Base-by-base conservation (phyloP, 64 coral and sea anemone species). In the Anthopleura sola region DNA sequence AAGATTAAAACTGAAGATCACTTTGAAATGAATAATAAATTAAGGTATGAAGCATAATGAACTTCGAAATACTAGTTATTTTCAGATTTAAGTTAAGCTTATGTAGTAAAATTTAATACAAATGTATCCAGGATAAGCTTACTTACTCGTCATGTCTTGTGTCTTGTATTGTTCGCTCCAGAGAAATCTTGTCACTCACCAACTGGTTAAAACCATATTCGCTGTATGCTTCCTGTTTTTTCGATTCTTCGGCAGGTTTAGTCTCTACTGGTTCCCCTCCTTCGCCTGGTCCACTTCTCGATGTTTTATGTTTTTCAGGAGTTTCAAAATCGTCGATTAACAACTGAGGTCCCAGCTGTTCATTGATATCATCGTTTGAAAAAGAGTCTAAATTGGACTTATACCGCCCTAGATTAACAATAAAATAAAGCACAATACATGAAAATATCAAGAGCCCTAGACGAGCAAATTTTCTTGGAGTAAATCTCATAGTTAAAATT, bases 191-290 rank as follows among this genome's bases (percentile, higher is more conserved):
- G 84, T 99, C 97, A 78, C 97, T 99, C 26, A 99, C 82, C 78
- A 81, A 88, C 54, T 99, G 97, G 87, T 99, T 99, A 54, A 99
- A 99, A 36, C 97, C 97, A 82, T 90, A 99, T 20, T 95, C 87
- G 16, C 86, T 68, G 56, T 99, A 99, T 29, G 97, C 87, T 68
- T 56, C 83, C 7, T 87, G 68, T 80, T 94, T 99, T 60, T 95
- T 83, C 24, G 37, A 60, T 6, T 84, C 76, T 13, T 95, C 93
- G 12, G 88, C 89, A 5, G 97, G 66, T 49, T 89, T 90, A 12
- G 93, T 99, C 32, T 86, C 71, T 5, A 99, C 93, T 15, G 97
- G 93, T 37, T 92, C 89, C 1, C 97, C 97, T 32, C 86, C 87
- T 21, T 89, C 88, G 13, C 97, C 97, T 24, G 93, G 93, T 17